Evolutionary conservation across 2,888 invertebrate species (phyloP).

Genomic region (Sminthurides aquaticus): DNA sequence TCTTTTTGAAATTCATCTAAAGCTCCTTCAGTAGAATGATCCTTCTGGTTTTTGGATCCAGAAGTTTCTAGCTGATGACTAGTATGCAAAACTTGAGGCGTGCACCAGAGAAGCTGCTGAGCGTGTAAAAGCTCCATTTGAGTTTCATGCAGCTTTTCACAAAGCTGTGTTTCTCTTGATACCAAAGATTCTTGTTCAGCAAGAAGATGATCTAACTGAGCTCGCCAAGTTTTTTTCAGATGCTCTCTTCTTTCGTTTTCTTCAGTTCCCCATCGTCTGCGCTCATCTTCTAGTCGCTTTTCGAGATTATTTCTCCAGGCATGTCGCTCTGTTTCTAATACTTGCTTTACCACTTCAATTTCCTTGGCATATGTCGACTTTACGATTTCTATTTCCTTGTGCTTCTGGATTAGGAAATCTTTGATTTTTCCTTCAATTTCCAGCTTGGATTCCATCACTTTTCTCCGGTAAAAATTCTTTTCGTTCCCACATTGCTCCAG

Average conservation of each 20-base stretch:
- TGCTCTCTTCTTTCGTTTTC: constrained; percentile 14
- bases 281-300: constrained; percentile 21
- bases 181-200: constrained; percentile 13
- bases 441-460: constrained; percentile 22
- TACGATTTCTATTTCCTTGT: constrained; percentile 17
- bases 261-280: constrained; percentile 17
- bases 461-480: constrained; percentile 22
- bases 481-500: constrained; percentile 18
- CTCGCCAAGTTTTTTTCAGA: constrained; percentile 13
- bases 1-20: background rate
- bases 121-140: constrained; percentile 15
- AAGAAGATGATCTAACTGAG: constrained; percentile 14
- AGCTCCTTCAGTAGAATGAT: background rate
- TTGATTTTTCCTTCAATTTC: constrained; percentile 22
- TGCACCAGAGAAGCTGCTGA: constrained; percentile 6
- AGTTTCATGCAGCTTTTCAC: constrained; percentile 15
- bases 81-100: background rate
- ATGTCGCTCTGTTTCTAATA: constrained; percentile 14
- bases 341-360: constrained; percentile 21
- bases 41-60: background rate
- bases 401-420: constrained; percentile 8
- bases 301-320: constrained; percentile 4
- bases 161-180: constrained; percentile 8
- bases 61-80: too few species aligned
- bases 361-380: constrained; percentile 22